phyloP scores from a whole-genome alignment of 2,113 vertebrate genomes.

The Pao palembangensis region DNA sequence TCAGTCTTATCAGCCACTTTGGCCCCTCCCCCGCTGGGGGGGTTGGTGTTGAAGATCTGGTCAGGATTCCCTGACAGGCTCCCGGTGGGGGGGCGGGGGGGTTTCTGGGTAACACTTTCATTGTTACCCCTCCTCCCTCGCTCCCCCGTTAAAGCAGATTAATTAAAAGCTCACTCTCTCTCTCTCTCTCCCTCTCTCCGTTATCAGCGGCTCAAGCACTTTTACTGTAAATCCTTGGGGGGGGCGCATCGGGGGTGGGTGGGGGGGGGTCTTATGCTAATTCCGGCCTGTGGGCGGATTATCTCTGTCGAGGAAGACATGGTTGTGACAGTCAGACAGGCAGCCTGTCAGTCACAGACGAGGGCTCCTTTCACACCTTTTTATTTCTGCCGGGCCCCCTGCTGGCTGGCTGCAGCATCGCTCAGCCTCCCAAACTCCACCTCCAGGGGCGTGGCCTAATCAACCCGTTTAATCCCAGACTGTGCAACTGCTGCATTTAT shows the following conservation, averaged over 20 bases:
- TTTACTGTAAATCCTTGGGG: constrained; percentile 57
- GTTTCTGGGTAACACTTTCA: constrained; percentile 24
- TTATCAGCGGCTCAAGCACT: constrained; percentile 28
- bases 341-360: constrained; percentile 27
- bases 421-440: too few relatives aligned
- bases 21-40: too few relatives aligned
- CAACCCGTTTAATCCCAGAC: too few relatives aligned
- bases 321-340: not conserved
- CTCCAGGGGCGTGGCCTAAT: too few relatives aligned
- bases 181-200: too few relatives aligned
- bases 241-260: constrained; percentile 9
- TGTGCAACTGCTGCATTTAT: too few relatives aligned
- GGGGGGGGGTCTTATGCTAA: constrained; percentile 34
- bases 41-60: not conserved
- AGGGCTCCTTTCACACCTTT: constrained; percentile 10
- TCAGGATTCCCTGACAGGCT: constrained; percentile 47
- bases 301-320: constrained; percentile 35
- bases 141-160: constrained; percentile 55
- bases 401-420: too few relatives aligned
- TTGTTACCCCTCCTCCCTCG: constrained; percentile 3
- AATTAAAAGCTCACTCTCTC: too few relatives aligned
- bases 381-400: not conserved
- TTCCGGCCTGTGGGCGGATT: constrained; percentile 45
- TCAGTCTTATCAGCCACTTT: not conserved
- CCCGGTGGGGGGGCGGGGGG: constrained; percentile 6